Evolutionary conservation across 2,113 vertebrate species (phyloP).

Genomic region (Coturnix japonica): DNA sequence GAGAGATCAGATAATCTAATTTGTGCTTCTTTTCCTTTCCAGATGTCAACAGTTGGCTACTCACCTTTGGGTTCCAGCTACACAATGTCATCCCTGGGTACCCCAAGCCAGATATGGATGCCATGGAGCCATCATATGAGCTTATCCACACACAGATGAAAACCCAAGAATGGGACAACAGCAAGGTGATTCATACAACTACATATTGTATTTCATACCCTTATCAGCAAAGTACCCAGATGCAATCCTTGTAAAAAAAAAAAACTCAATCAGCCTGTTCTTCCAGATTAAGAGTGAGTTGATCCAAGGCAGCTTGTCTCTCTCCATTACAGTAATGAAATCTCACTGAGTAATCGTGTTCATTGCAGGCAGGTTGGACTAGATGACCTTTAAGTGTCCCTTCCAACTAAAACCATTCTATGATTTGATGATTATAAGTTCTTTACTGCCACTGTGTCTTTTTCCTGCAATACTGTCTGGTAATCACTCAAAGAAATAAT

Average conservation of each 20-base stretch:
- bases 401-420: too few species aligned
- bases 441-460: background rate
- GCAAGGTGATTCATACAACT: conserved; percentile 84
- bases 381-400: too few species aligned
- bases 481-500: background rate
- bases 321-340: background rate
- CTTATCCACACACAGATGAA: conserved; percentile 93
- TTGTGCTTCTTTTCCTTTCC: conserved; percentile 60
- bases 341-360: background rate
- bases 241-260: conserved; percentile 9
- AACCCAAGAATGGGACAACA: conserved; percentile 98
- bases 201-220: background rate
- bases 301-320: background rate
- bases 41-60: conserved; percentile 99
- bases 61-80: conserved; percentile 97
- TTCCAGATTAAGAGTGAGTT: background rate
- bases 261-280: background rate
- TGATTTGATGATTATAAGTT: background rate
- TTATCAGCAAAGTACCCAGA: background rate
- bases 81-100: conserved; percentile 98
- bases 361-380: too few species aligned
- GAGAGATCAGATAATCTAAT: background rate
- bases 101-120: conserved; percentile 87
- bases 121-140: conserved; percentile 95
- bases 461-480: background rate